Evolutionary conservation across 1,140 invertebrate species (phyloP), one percentile per base, ranked within the genome.

Genomic region (Antheraea pernyi): DNA sequence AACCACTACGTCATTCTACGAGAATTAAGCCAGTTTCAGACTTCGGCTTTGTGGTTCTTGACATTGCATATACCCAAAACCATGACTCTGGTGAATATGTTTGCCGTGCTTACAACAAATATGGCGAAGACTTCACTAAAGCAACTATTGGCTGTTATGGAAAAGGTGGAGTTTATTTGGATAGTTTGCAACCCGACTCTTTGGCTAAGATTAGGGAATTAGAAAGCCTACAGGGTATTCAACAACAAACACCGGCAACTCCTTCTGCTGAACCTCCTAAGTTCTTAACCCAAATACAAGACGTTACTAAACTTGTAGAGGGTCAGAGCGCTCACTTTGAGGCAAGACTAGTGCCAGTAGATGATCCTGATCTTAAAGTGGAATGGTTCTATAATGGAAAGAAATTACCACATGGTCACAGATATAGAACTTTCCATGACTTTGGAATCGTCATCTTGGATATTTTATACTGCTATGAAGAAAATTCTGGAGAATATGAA

Each of bases 401-500:
- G 88, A 98, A 98, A 85, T 92, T 99, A 74, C 96, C 97, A 0
- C 96, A 97, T 87, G 98, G 98, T 30, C 98, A 99, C 93, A 95
- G 98, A 70, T 99, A 98, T 86, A 95, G 98, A 77, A 99, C 98
- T 61, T 98, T 98, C 95, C 98, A 99, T 86, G 98, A 99, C 86
- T 99, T 99, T 92, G 98, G 97, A 71, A 98, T 99, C 84, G 98
- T 99, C 39, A 98, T 99, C 78, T 93, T 99, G 70, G 98, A 99
- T 81, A 98, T 99, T 71, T 92, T 99, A 0, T 99, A 99, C 85
- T 99, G 98, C 78, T 99, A 99, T 84, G 97, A 98, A 90, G 98
- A 99, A 93, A 99, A 99, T 89, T 98, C 97, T 62, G 98, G 98
- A 39, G 95, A 96, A 19, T 98, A 98, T 82, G 97, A 98, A 93